Evolutionary conservation across 2,113 vertebrate genomes (phyloP), one percentile per base, ranked within the genome.

Genomic region (Ceyx margarethae): DNA sequence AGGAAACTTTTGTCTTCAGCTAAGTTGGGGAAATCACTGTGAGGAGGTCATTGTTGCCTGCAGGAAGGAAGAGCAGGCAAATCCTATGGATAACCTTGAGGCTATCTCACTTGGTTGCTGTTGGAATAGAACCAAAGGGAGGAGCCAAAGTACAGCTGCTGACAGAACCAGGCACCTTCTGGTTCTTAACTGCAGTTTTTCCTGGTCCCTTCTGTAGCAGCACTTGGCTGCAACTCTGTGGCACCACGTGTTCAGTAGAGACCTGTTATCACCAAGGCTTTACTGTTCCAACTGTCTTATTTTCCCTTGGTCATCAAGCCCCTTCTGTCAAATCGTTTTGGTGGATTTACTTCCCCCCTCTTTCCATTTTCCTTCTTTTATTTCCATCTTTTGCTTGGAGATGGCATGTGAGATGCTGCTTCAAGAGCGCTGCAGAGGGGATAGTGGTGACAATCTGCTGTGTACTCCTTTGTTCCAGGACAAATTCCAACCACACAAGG

Each of bases 401-500:
- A 4, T 58, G 15, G 15, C 62, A 20, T 0, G 2, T 23, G 56
- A 87, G 11, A 8, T 45, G 37, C 6, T 72, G 43, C 13, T 76
- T 37, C 23, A 18, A 22, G 46, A 21, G 46, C 7, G 3, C 33
- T 67, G 26, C 19, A 15, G 57, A 14, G 4, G 17, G 26, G 21
- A 23, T 10, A 23, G 11, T 28, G 18, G 13, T 68, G 50, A 45
- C 35, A 40, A 4, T 40, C 40, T 50, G 6, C 69, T 64, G 6
- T 17, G 21, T 53, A 18, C 51, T 60, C 15, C 13, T 14, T 45
- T 46, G 4, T 65, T 83, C 50, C 58, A 46, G 43, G 60, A 43
- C 13, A 16, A 56, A 28, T 48, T 73, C 22, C 29, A 81, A 1
- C 26, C 43, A 26, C 8, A 28, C 0, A 0, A 0, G 5, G 26